Conservation (phyloP, 2,113 vertebrate genomes). For the Pipra filicauda region DNA sequence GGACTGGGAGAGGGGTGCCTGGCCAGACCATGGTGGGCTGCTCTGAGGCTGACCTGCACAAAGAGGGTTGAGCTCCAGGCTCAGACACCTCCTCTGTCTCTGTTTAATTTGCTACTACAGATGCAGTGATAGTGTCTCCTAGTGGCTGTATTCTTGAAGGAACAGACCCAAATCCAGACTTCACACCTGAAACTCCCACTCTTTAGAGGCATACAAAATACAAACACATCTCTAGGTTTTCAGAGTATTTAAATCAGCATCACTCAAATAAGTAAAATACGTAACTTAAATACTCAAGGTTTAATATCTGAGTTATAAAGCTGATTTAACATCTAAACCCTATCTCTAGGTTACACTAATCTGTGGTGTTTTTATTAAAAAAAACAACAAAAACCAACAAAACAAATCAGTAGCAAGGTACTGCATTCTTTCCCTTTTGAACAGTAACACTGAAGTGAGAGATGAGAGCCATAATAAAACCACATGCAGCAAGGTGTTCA, state of each 20-base stretch:
- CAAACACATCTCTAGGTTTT: not conserved
- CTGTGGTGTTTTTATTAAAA: not conserved
- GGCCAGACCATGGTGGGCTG: not conserved
- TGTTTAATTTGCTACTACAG: not conserved
- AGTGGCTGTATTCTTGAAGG: not conserved
- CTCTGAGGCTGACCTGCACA: not conserved
- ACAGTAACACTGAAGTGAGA: not conserved
- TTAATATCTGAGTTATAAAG: not conserved
- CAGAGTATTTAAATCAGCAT: not conserved
- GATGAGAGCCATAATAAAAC: not conserved
- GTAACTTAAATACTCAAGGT: not conserved
- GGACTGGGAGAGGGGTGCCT: not conserved
- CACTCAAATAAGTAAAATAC: not conserved
- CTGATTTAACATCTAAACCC: not conserved
- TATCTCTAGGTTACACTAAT: not conserved
- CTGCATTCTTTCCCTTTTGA: not conserved
- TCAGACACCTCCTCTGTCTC: not conserved
- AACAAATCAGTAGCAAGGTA: not conserved
- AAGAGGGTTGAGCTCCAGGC: not conserved
- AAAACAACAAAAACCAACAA: not conserved
- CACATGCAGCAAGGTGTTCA: not conserved
- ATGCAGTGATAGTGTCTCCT: conserved; percentile 27
- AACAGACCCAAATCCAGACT: not conserved
- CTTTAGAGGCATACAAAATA: not conserved
- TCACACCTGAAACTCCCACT: not conserved